Conservation (phyloP, 2,797 vertebrate species). For the Poeciliopsis gracilis region DNA sequence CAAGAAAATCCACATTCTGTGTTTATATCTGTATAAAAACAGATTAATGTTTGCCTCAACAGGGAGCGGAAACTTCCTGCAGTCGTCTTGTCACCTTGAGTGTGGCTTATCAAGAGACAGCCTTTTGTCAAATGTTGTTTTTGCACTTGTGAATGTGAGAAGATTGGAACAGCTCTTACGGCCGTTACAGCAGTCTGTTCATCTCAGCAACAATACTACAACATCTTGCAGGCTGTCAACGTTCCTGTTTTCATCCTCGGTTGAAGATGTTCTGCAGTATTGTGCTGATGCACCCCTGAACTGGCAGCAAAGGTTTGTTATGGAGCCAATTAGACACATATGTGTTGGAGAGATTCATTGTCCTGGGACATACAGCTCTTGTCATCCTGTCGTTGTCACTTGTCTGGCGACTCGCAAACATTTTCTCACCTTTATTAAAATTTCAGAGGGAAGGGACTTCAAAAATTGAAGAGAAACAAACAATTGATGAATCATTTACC, state of each 20-base stretch:
- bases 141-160: slow-evolving; percentile 13
- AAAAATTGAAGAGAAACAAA: not conserved
- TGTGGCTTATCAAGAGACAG: not conserved
- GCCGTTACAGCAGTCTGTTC: not conserved
- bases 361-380: not conserved
- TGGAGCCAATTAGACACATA: not conserved
- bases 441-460: not conserved
- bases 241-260: not conserved
- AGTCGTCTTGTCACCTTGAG: slow-evolving; percentile 6
- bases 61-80: slow-evolving; percentile 1
- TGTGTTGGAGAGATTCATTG: not conserved
- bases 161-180: not conserved
- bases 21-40: not conserved
- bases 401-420: not conserved
- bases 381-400: not conserved
- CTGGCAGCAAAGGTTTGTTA: not conserved
- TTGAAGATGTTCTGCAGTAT: not conserved
- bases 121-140: slow-evolving; percentile 10
- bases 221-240: not conserved
- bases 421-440: not conserved
- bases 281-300: not conserved
- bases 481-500: not conserved
- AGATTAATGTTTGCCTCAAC: not conserved
- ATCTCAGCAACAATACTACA: not conserved
- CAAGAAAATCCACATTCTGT: not conserved